These are phyloP conservation scores for Dipodomys merriami DNA, from an alignment of 2,113 vertebrate genomes.

Conservation along the genomic window DNA sequence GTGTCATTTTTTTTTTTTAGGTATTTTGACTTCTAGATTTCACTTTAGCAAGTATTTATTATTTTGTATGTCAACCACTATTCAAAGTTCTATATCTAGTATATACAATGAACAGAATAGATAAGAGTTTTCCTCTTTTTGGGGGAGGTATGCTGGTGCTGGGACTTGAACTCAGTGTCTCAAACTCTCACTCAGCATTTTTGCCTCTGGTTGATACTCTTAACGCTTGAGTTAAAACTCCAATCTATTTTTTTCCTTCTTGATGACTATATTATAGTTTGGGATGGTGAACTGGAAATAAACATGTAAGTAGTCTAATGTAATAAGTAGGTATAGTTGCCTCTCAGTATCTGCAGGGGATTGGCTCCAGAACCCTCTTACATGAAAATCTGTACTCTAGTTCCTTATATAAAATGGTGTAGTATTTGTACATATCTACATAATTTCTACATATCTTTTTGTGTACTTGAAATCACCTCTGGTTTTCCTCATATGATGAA, in stretches of 20 bases:
- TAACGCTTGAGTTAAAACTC: too few species aligned
- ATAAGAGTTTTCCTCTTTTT: background rate
- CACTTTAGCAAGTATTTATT: background rate
- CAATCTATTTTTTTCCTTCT: too few species aligned
- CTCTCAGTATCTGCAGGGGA: background rate
- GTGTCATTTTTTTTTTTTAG: conserved; percentile 5
- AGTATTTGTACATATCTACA: background rate
- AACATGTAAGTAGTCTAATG: background rate
- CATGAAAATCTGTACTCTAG: background rate
- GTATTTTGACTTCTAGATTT: conserved; percentile 20
- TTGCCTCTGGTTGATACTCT: too few species aligned
- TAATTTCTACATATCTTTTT: background rate
- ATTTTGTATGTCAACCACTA: background rate
- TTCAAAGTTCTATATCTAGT: background rate
- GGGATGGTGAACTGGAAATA: background rate
- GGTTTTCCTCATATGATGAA: background rate
- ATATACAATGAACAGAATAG: background rate
- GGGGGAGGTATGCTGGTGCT: background rate
- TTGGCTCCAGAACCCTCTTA: background rate
- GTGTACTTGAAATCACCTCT: background rate
- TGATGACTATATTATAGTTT: background rate
- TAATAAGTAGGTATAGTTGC: background rate
- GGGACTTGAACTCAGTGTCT: too few species aligned
- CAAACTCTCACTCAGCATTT: too few species aligned
- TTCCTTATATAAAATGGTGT: background rate